Base-by-base conservation (phyloP, 37 sponge, comb jelly and placozoan species). In the Corticium candelabrum region DNA sequence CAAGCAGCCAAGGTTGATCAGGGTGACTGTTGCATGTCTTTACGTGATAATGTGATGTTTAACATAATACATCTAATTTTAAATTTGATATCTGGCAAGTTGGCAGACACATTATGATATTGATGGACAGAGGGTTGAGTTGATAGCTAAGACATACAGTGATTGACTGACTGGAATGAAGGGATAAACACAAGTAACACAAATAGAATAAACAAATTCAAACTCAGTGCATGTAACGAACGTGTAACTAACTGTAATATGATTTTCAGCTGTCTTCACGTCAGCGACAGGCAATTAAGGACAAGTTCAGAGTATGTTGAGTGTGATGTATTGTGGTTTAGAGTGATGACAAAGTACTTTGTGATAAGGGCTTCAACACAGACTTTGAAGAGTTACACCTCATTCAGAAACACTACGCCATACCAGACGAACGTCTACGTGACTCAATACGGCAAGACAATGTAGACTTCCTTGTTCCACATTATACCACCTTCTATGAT, bases 351-450 rank as follows among this genome's bases (percentile, higher is more conserved):
- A 37, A 39, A 30, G 15, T 7, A 43, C 36, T 75, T 11, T 43
- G 37, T 74, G n/a, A 11, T 21, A 40, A 90, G 88, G 96, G 90
- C 3, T 92, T 96, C 76, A 96, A 96, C 37, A 79, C 82, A 0
- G 96, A 92, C 70, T 62, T 96, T 7, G 96, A 91, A 68, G 93
- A 96, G 68, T 70, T 92, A 31, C 67, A 41, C 41, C 73, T 82
- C 2, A 81, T 90, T 2, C 96, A 96, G 83, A 39, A 77, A 40
- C 83, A 84, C 41, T 96, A 87, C 78, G 82, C 94, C 37, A 83
- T 96, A 15, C 96, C 96, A 34, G 91, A 96, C 74, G 41, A 77
- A 3, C 40, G 71, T 1, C 78, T 92, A 7, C 82, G 93, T 37
- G 35, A 37, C 1, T 79, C 81, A 37, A 32, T 96, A 36, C 82